Conservation (phyloP, 2,113 vertebrate species). For the Cyanoderma ruficeps region DNA sequence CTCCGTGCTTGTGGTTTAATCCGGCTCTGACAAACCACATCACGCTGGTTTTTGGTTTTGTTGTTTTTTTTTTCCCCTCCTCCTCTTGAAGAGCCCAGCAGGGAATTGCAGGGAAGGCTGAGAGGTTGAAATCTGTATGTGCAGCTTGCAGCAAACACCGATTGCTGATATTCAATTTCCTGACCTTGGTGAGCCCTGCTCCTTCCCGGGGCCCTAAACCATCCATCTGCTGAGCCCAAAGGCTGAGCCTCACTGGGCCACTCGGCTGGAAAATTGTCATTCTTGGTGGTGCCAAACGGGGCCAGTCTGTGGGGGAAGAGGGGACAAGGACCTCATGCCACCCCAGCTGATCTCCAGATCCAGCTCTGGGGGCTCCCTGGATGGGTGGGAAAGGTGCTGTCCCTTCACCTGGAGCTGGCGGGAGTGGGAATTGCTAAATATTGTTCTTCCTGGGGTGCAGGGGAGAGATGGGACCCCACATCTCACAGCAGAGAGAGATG, state of each 20-base stretch:
- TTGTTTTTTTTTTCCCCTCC: background rate
- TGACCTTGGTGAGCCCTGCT: background rate
- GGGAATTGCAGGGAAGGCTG: background rate
- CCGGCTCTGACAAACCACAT: background rate
- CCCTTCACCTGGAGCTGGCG: background rate
- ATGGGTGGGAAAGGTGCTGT: background rate
- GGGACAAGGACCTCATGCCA: fast-evolving
- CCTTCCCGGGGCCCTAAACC: background rate
- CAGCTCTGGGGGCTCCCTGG: background rate
- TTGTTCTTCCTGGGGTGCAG: background rate
- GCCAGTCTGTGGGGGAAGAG: background rate
- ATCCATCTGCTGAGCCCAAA: background rate
- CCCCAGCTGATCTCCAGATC: fast-evolving
- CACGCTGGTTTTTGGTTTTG: background rate
- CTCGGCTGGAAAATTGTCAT: background rate
- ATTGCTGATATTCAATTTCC: background rate
- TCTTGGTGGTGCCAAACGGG: background rate
- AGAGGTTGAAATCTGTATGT: background rate
- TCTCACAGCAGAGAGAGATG: background rate
- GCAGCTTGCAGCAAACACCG: background rate
- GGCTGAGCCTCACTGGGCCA: background rate
- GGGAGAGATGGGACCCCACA: background rate
- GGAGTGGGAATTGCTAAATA: background rate
- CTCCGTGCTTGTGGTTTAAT: background rate
- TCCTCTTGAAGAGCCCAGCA: background rate